A percentile compares a stretch with the other conserved stretches of the same genome.
phyloP scores from a whole-genome alignment of 2,888 invertebrate genomes.

The Noctua janthina region DNA sequence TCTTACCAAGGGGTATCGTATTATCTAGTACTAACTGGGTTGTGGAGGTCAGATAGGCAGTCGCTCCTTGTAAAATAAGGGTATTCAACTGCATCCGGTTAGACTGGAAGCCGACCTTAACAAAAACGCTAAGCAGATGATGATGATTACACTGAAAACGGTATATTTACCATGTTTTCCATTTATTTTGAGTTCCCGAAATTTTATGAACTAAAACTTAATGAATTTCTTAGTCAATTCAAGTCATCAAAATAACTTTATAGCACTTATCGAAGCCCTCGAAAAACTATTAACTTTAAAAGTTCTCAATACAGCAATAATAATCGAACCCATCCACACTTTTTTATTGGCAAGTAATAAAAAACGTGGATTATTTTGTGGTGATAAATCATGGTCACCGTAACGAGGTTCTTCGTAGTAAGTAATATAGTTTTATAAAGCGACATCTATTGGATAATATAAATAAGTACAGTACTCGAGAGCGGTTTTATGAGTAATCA shows the following conservation, averaged over 20 bases:
- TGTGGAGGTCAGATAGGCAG: too few species aligned
- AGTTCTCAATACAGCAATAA: slow-evolving; percentile 22
- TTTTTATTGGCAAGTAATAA: slow-evolving; percentile 72
- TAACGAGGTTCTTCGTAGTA: slow-evolving; percentile 37
- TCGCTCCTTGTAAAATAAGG: too few species aligned
- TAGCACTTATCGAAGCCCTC: slow-evolving; percentile 14
- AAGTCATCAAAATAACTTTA: slow-evolving; percentile 11
- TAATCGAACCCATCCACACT: slow-evolving; percentile 29
- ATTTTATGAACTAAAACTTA: background rate
- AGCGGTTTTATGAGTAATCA: slow-evolving; percentile 22
- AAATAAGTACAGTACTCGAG: background rate
- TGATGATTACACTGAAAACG: background rate
- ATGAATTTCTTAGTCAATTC: slow-evolving; percentile 12
- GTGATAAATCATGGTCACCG: slow-evolving; percentile 71
- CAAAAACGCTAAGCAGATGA: too few species aligned
- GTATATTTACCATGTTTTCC: background rate
- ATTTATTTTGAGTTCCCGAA: background rate
- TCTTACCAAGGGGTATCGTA: too few species aligned
- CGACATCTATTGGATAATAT: slow-evolving; percentile 35
- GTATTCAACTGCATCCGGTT: too few species aligned
- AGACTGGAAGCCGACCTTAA: too few species aligned
- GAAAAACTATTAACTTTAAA: slow-evolving; percentile 21
- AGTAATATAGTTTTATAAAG: slow-evolving; percentile 40
- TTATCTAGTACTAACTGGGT: too few species aligned
- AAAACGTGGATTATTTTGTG: slow-evolving; percentile 71